Evolutionary conservation across 2,797 vertebrate species (phyloP), one percentile per base, ranked within the genome.

Genomic region (Sylvia borin): DNA sequence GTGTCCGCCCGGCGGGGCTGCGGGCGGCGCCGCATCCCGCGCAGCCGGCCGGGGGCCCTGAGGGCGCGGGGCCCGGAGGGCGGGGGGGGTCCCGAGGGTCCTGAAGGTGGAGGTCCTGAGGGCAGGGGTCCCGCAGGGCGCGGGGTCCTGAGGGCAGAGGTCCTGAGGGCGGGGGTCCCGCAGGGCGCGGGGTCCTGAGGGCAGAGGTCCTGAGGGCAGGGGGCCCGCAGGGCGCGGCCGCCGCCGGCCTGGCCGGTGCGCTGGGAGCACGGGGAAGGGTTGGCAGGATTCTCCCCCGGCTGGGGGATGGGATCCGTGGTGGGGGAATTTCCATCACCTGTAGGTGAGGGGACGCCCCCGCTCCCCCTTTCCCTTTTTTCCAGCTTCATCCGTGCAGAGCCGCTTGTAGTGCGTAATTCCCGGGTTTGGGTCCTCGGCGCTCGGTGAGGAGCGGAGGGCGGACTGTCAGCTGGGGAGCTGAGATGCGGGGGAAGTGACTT

Each of bases 251-350:
- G 36, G 36, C 36, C 36, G 36, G 40, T 21, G 27, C 48, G 0
- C 62, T 4, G 10, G 11, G 48, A n/a, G 18, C 29, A 19, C 2
- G 5, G 47, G 26, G 12, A 45, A 32, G 29, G 48, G 4, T 19
- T 16, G 19, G 6, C 13, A 10, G 10, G 10, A 19, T 20, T 8
- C 4, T 43, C 2, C 10, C 54, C 6, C 2, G 7, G 14, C 26
- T 10, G 9, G 61, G 36, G 48, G 71, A 4, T 10, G 4, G 48
- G 43, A 24, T n/a, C 32, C 3, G 0, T 18, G 16, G 34, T 10
- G 15, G 43, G 34, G 53, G 50, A 25, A 13, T 45, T 34, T 86
- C 36, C 47, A 25, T 53, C 62, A 47, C 54, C 70, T 78, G 66
- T 50, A 50, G n/a, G 57, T 10, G 85, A 68, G 29, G 62, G 29